Evolutionary conservation across 2,797 vertebrate species (phyloP).

Genomic region (Enoplosus armatus): DNA sequence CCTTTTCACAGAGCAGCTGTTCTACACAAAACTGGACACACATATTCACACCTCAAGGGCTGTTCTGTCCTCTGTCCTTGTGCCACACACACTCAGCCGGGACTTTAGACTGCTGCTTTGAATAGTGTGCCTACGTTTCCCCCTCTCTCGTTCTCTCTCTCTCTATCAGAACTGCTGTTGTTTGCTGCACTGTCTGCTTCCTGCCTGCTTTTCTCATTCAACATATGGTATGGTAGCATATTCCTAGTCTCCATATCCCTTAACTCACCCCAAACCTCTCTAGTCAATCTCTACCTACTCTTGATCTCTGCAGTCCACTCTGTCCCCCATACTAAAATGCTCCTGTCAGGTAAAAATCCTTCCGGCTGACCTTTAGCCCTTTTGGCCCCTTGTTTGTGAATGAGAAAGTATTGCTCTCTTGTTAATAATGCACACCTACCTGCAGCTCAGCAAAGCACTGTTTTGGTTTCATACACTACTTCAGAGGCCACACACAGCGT

Average conservation of each 20-base stretch:
- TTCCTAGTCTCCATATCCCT: neutral
- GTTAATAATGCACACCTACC: conserved; percentile 18
- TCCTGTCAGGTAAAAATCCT: neutral
- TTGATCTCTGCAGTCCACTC: neutral
- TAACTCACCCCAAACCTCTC: neutral
- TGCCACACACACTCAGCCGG: neutral
- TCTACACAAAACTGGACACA: conserved; percentile 7
- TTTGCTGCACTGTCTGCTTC: conserved; percentile 27
- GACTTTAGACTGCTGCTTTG: conserved; percentile 35
- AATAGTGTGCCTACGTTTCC: conserved; percentile 12
- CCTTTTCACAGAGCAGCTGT: conserved; percentile 24
- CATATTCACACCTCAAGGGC: conserved; percentile 36
- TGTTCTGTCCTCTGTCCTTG: neutral
- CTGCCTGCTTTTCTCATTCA: neutral
- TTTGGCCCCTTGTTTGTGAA: conserved; percentile 24
- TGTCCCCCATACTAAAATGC: neutral
- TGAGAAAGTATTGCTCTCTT: conserved; percentile 8
- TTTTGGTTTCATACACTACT: conserved; percentile 41
- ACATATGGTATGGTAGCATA: neutral
- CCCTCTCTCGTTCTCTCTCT: neutral
- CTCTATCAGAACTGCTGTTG: neutral
- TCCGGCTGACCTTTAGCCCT: conserved; percentile 16
- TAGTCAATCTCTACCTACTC: too few relatives aligned
- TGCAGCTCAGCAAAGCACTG: conserved; percentile 29
- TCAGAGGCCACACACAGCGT: conserved; percentile 61